These are phyloP conservation scores for Anodontia alba DNA, from an alignment of 2,888 invertebrate species.

Conservation along the genomic window DNA sequence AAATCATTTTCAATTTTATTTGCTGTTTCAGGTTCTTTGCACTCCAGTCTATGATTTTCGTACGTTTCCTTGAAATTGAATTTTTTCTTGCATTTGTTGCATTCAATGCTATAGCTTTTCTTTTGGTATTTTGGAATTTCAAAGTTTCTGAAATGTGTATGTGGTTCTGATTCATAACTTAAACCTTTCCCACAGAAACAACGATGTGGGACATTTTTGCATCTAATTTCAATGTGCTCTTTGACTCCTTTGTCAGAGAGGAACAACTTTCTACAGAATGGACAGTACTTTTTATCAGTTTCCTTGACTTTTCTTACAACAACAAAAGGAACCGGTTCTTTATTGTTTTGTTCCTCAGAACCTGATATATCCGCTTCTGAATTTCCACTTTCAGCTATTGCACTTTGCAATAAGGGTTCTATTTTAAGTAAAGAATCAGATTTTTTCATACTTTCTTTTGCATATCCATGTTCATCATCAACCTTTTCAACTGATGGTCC, in stretches of 20 bases:
- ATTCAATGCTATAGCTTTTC: not conserved
- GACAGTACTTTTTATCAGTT: not conserved
- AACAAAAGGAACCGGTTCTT: not conserved
- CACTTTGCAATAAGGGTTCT: no score
- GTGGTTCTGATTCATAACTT: not conserved
- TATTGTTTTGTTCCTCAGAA: not conserved
- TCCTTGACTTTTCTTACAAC: not conserved
- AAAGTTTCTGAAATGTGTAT: not conserved
- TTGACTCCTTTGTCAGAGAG: not conserved
- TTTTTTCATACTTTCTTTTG: not conserved
- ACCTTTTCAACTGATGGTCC: not conserved
- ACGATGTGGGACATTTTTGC: not conserved
- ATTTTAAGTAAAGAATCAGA: no score
- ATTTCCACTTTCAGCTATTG: not conserved
- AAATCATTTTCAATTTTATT: not conserved
- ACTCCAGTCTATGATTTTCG: not conserved
- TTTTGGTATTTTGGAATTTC: not conserved
- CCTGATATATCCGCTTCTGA: not conserved
- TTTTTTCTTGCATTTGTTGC: not conserved
- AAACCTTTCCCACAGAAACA: constrained; percentile 2
- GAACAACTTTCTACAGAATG: not conserved
- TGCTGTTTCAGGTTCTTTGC: not conserved
- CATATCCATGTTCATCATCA: not conserved
- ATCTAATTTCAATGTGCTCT: not conserved
- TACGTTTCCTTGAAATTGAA: not conserved